A percentile compares a stretch with the other conserved stretches of the same genome.
Evolutionary conservation across 2,888 invertebrate genomes (phyloP).

Genomic region (Smittia sp.): DNA sequence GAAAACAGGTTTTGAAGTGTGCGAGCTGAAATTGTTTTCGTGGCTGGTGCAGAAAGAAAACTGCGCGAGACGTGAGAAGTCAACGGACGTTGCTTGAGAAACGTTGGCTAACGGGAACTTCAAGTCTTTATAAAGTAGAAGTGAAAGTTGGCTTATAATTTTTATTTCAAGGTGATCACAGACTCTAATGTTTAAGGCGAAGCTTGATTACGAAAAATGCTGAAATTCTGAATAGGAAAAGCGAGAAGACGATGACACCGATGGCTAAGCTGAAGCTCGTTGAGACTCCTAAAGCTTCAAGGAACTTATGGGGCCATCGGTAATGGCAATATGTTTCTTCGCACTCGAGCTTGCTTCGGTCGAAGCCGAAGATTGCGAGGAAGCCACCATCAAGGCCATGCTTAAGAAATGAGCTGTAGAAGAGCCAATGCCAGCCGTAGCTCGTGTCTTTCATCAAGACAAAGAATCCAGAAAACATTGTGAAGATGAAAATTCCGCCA

Average conservation of each 20-base stretch:
- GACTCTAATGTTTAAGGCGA: constrained; percentile 53
- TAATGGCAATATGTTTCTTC: constrained; percentile 74
- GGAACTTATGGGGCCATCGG: constrained; percentile 65
- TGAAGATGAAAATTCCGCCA: constrained; percentile 79
- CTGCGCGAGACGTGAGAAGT: not conserved
- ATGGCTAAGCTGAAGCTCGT: constrained; percentile 67
- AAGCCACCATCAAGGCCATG: constrained; percentile 84
- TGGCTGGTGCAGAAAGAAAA: not conserved
- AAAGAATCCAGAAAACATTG: constrained; percentile 91
- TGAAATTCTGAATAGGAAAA: constrained; percentile 60
- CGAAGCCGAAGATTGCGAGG: constrained; percentile 77
- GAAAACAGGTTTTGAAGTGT: not conserved
- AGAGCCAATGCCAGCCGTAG: constrained; percentile 74
- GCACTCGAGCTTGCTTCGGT: constrained; percentile 71
- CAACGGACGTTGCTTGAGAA: no score
- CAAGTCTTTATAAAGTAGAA: no score
- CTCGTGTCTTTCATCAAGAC: constrained; percentile 80
- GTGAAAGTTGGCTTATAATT: not conserved
- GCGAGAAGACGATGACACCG: constrained; percentile 63
- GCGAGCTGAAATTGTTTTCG: not conserved
- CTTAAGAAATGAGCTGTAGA: constrained; percentile 83
- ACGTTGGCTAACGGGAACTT: not conserved
- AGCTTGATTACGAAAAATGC: constrained; percentile 68
- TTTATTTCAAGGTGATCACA: not conserved
- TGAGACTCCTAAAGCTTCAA: constrained; percentile 70